Evolutionary conservation across 2,797 vertebrate genomes (phyloP).

Genomic region (Myotis pilosus): DNA sequence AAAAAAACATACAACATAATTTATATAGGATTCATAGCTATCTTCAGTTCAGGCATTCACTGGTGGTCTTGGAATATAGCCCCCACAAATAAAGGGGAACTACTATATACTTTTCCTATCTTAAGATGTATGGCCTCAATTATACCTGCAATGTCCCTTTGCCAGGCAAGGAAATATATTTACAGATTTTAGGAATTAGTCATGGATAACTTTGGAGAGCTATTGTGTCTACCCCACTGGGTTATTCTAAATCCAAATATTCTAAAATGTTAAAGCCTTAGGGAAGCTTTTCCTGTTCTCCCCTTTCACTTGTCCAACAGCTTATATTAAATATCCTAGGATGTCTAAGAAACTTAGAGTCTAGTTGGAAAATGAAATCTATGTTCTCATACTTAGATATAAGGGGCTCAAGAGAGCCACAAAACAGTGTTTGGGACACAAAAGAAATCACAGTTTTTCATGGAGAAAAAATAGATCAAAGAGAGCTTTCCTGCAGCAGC

Average conservation of each 20-base stretch:
- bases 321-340: not conserved
- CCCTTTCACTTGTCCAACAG: not conserved
- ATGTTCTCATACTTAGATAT: not conserved
- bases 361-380: constrained; percentile 23
- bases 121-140: not conserved
- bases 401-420: not conserved
- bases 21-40: not conserved
- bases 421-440: not conserved
- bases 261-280: not conserved
- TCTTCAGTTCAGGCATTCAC: not conserved
- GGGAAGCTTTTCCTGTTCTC: not conserved
- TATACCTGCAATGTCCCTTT: not conserved
- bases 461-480: constrained; percentile 43
- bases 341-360: not conserved
- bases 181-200: not conserved
- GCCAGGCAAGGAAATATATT: not conserved
- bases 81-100: not conserved
- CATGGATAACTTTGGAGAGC: not conserved
- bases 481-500: not conserved
- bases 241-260: not conserved
- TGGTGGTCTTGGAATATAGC: not conserved
- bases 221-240: not conserved
- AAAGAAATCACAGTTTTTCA: constrained; percentile 26
- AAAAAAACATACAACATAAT: not conserved
- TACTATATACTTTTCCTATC: not conserved